phyloP scores from a whole-genome alignment of 2,888 invertebrate species.

The Drosophila paramelanica region DNA sequence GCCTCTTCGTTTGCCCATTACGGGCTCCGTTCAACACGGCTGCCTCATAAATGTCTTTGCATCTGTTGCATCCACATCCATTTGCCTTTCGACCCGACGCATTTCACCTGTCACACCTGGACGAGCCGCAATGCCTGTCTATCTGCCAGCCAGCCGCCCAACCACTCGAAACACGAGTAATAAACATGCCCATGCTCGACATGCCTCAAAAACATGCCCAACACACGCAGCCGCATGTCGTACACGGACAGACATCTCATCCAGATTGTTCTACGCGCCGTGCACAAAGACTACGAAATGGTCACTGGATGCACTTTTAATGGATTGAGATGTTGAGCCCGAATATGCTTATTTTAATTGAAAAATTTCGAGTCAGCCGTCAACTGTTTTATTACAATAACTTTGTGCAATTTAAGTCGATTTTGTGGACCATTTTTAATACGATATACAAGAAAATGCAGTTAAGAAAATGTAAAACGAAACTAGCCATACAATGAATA shows the following conservation, averaged over 20 bases:
- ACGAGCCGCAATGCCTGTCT: constrained; percentile 1
- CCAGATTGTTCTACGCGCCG: constrained; percentile 13
- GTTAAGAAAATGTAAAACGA: background rate
- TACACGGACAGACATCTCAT: constrained; percentile 11
- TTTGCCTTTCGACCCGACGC: constrained; percentile 18
- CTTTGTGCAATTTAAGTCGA: background rate
- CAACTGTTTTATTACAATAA: background rate
- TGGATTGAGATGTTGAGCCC: constrained; percentile 12
- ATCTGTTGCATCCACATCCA: constrained; percentile 32
- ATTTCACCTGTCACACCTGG: constrained; percentile 26
- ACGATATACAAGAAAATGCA: background rate
- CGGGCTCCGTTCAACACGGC: background rate
- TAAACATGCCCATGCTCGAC: constrained; percentile 62
- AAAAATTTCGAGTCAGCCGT: background rate
- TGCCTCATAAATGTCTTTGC: constrained; percentile 32
- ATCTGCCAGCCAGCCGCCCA: constrained; percentile 9
- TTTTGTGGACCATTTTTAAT: background rate
- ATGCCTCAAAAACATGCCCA: constrained; percentile 60
- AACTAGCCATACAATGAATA: background rate
- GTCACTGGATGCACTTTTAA: constrained; percentile 21
- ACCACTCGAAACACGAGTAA: constrained; percentile 45
- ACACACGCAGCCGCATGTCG: constrained; percentile 44
- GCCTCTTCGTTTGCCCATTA: constrained; percentile 1
- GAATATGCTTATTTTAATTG: background rate
- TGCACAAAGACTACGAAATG: background rate